phyloP scores from a whole-genome alignment of 2,113 vertebrate genomes.

The Protobothrops flavoviridis region DNA sequence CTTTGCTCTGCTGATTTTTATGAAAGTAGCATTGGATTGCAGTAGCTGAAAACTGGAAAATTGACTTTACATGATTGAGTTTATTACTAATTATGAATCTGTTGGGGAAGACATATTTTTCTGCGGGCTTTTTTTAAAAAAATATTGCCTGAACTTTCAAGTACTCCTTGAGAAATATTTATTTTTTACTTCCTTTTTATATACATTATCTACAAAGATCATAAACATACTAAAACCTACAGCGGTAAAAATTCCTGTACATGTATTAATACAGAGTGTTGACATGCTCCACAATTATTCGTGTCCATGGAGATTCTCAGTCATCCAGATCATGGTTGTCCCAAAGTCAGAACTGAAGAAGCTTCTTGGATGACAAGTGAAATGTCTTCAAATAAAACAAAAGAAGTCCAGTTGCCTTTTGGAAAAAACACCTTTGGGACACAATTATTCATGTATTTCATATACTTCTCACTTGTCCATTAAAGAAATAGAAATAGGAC shows the following conservation, averaged over 20 bases:
- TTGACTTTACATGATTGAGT: slow-evolving; percentile 8
- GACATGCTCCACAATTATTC: neutral
- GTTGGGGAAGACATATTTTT: slow-evolving; percentile 22
- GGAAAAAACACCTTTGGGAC: neutral
- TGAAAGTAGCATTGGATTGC: neutral
- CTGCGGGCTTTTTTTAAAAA: neutral
- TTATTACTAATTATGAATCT: slow-evolving; percentile 31
- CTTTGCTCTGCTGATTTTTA: slow-evolving; percentile 5
- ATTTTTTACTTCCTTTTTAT: slow-evolving; percentile 9
- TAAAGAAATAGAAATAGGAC: neutral
- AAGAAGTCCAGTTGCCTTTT: neutral
- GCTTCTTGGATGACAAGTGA: neutral
- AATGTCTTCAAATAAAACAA: neutral
- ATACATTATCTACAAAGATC: slow-evolving; percentile 4
- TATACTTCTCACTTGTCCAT: neutral
- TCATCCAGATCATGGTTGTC: neutral
- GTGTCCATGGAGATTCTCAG: neutral
- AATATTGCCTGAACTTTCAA: slow-evolving; percentile 23
- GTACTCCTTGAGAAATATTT: slow-evolving; percentile 22
- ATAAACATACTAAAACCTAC: neutral
- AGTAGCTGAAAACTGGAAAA: slow-evolving; percentile 17
- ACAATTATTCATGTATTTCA: neutral
- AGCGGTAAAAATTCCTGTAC: neutral
- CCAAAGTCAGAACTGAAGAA: neutral
- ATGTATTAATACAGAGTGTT: neutral